These are phyloP conservation scores for Nannoperca australis DNA, from an alignment of 2,797 vertebrate species.

Conservation along the genomic window DNA sequence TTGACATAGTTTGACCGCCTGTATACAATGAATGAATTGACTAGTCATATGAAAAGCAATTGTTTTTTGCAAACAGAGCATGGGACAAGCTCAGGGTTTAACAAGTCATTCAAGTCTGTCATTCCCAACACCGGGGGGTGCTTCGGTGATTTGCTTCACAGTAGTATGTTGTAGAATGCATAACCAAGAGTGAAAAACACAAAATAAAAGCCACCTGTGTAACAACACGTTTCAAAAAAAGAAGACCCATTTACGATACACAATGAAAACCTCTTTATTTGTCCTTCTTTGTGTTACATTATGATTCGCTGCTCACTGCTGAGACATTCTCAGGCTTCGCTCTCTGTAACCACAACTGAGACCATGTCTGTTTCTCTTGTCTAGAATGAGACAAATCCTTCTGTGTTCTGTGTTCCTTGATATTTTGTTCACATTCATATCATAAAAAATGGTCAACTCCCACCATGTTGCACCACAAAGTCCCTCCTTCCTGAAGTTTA, in stretches of 20 bases:
- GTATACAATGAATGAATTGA: not conserved
- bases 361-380: constrained; percentile 29
- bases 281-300: constrained; percentile 18
- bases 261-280: constrained; percentile 24
- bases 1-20: not conserved
- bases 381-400: constrained; percentile 46
- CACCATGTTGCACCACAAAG: constrained; percentile 47
- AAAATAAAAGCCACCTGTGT: constrained; percentile 11
- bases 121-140: constrained; percentile 24
- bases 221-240: not conserved
- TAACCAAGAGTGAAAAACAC: constrained; percentile 1
- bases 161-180: not conserved
- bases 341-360: constrained; percentile 49
- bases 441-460: constrained; percentile 53
- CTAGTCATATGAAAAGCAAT: not conserved
- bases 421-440: constrained; percentile 54
- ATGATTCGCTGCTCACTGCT: constrained; percentile 13
- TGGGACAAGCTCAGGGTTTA: not conserved
- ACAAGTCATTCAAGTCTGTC: constrained; percentile 23
- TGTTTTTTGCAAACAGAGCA: not conserved
- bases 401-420: constrained; percentile 55
- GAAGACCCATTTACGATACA: not conserved
- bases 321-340: constrained; percentile 23
- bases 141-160: constrained; percentile 31
- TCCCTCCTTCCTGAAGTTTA: constrained; percentile 58